Percentiles rank a stretch among this genome's conserved stretches.
These are phyloP conservation scores for Pollimyrus isidori DNA, from an alignment of 2,113 vertebrate genomes.

Conservation along the genomic window DNA sequence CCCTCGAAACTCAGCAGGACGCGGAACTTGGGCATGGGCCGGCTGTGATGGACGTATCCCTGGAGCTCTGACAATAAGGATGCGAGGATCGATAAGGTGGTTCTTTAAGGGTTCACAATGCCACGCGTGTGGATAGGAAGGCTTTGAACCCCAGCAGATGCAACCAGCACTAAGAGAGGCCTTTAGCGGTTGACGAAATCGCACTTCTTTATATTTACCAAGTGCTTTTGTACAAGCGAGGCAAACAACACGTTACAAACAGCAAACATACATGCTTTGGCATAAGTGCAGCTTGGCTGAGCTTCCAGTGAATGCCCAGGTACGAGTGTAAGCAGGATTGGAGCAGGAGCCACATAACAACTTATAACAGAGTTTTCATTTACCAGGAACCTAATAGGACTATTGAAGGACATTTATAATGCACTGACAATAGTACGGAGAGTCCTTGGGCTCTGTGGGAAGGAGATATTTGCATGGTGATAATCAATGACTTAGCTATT, in stretches of 20 bases:
- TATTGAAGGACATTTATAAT: not conserved
- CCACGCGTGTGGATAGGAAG: not conserved
- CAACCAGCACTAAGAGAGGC: not conserved
- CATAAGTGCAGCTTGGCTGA: not conserved
- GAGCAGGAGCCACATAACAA: not conserved
- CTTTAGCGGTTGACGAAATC: not conserved
- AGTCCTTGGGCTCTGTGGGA: not conserved
- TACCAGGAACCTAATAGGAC: not conserved
- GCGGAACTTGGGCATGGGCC: slow-evolving; percentile 77
- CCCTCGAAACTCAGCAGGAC: slow-evolving; percentile 89
- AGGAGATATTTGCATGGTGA: not conserved
- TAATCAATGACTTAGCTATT: not conserved
- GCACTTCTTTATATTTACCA: not conserved
- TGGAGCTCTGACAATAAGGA: slow-evolving; percentile 70
- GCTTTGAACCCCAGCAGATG: not conserved
- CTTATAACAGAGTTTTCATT: not conserved
- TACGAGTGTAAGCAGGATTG: not conserved
- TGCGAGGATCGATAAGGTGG: not conserved
- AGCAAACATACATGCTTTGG: not conserved
- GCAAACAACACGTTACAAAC: not conserved
- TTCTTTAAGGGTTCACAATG: not conserved
- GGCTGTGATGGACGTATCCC: slow-evolving; percentile 76
- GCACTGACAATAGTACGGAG: not conserved
- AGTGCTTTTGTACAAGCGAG: not conserved
- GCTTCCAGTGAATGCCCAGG: not conserved